Evolutionary conservation across 2,797 vertebrate species (phyloP), one percentile per base, ranked within the genome.

Genomic region (Scleropages formosus): DNA sequence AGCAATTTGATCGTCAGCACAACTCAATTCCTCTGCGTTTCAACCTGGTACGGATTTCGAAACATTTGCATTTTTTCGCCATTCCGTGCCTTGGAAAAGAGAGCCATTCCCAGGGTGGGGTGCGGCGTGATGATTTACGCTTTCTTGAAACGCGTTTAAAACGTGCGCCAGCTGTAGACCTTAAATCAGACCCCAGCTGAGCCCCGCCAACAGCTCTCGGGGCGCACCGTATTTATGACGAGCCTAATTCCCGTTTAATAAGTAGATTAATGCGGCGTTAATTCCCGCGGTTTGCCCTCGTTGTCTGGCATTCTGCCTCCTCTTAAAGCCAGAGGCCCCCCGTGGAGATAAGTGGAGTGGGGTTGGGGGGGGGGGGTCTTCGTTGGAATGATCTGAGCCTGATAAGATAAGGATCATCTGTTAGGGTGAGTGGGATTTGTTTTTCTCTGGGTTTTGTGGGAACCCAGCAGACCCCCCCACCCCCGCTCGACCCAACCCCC

Each of bases 351-450:
- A 18, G 18, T 12, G 53, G 13, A 2, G 3, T 18, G 59, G 59
- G 18, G 20, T 4, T 9, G 59, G 10, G 2, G 20, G 59, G 8
- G 26, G 26, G 27, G 63, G 69, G 69, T 46, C 27, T 39, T 46
- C 10, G 8, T 27, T 8, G 63, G 51, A 67, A 27, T 51, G 67
- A 70, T 70, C 20, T 49, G 63, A 13, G 6, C n/a, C 51, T 49
- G 66, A 62, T 61, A 51, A 68, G 74, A 62, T 47, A 44, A 74
- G 39, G 39, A 75, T 75, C 20, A 12, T 47, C 16, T 73, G 8
- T 22, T 26, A 46, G 71, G n/a, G 26, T 61, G 72, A 64, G 47
- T 8, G 63, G 18, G 15, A 27, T 44, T 75, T 68, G 59, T 68
- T 53, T 67, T 65, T 27, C 24, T 26, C 18, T 4, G 8, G 63